Conservation (phyloP, 2,113 vertebrate genomes). For the Pedionomus torquatus region DNA sequence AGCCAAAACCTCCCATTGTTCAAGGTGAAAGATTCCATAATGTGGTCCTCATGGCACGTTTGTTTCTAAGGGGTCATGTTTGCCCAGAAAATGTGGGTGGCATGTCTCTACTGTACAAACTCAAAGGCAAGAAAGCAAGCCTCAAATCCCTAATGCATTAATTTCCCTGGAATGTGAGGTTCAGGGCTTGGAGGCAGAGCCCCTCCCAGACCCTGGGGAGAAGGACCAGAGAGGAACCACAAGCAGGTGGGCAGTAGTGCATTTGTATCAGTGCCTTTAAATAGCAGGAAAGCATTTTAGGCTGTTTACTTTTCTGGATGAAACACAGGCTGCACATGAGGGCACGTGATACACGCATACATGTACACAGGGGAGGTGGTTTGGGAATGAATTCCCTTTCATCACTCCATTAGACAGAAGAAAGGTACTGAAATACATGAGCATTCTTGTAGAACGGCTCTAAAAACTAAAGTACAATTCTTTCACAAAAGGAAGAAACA, state of each 20-base stretch:
- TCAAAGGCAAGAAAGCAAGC: neutral
- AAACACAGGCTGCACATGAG: neutral
- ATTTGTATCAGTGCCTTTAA: neutral
- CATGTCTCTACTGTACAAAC: neutral
- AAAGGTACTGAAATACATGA: neutral
- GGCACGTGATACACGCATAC: fast-evolving
- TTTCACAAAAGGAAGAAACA: neutral
- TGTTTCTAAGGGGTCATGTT: neutral
- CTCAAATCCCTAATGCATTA: neutral
- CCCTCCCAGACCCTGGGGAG: neutral
- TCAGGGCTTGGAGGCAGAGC: neutral
- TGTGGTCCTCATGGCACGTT: neutral
- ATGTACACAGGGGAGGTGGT: neutral
- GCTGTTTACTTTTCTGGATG: neutral
- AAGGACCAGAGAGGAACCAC: neutral
- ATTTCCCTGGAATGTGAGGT: neutral
- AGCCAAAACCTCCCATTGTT: neutral
- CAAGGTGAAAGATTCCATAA: neutral
- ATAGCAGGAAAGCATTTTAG: neutral
- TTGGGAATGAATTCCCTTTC: neutral
- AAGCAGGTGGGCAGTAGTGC: neutral
- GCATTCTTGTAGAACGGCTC: neutral
- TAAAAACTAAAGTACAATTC: neutral
- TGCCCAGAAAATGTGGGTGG: neutral
- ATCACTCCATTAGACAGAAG: neutral